A percentile compares a stretch with the other conserved stretches of the same genome.
Evolutionary conservation across 2,797 vertebrate species (phyloP).

Genomic region (Acanthis flammea): DNA sequence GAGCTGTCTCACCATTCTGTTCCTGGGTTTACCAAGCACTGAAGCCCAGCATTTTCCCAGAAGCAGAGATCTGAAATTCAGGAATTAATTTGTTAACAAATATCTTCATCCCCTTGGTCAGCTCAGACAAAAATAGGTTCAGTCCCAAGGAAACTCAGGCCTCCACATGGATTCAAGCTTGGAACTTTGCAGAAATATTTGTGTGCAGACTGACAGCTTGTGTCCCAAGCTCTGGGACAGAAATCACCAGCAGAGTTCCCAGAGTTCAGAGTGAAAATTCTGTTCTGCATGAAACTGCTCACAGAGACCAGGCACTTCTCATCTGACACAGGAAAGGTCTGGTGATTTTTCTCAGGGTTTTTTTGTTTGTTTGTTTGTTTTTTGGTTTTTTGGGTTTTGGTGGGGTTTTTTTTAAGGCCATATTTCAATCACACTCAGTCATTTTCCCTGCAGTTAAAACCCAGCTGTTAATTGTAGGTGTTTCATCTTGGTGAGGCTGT

Average conservation of each 20-base stretch:
- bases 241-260: neutral
- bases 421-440: neutral
- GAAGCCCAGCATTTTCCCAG: neutral
- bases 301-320: neutral
- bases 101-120: neutral
- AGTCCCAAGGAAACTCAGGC: neutral
- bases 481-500: neutral
- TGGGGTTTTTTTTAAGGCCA: rapidly evolving
- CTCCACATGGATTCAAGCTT: neutral
- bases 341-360: neutral
- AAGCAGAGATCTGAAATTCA: neutral
- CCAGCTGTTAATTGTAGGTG: neutral
- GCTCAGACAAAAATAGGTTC: neutral
- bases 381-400: neutral
- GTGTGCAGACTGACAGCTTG: rapidly evolving
- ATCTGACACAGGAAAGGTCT: neutral
- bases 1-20: neutral
- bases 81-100: neutral
- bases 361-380: neutral
- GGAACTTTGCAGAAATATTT: neutral
- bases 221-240: neutral
- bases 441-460: neutral
- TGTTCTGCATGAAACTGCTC: neutral
- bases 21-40: neutral
- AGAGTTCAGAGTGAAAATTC: neutral